Conservation (phyloP, 2,888 invertebrate genomes). For the Fragum whitleyi region DNA sequence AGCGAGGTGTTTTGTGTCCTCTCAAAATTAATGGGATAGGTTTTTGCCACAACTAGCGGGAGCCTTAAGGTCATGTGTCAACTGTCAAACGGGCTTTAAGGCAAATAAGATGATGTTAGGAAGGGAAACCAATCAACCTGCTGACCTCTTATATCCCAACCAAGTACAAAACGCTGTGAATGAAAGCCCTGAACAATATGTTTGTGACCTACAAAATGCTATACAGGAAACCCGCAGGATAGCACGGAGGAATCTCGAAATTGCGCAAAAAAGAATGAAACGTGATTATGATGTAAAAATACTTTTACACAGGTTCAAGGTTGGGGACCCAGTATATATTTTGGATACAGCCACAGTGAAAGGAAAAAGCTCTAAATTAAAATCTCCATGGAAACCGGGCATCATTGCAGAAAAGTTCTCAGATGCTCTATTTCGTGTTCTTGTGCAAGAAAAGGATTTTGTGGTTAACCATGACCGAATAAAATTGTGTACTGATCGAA, state of each 20-base stretch:
- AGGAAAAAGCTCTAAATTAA: conserved; percentile 37
- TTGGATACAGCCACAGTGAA: conserved; percentile 13
- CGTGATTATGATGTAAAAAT: conserved; percentile 42
- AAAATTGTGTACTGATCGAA: conserved; percentile 39
- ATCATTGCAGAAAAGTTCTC: conserved; percentile 48
- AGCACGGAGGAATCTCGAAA: conserved; percentile 8
- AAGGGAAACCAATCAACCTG: conserved; percentile 27
- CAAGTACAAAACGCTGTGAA: neutral
- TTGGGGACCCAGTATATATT: conserved; percentile 49
- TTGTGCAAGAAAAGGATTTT: conserved; percentile 25
- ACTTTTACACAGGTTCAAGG: conserved; percentile 24
- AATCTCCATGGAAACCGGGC: conserved; percentile 49
- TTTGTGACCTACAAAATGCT: neutral
- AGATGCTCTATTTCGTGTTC: conserved; percentile 36
- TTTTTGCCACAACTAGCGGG: conserved; percentile 11
- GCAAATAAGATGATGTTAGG: conserved; percentile 17
- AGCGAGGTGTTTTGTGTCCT: conserved; percentile 4
- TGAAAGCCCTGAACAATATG: conserved; percentile 19
- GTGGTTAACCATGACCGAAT: conserved; percentile 52
- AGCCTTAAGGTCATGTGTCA: conserved; percentile 23
- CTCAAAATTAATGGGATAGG: conserved; percentile 1
- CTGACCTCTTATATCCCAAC: conserved; percentile 23
- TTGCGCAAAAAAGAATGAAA: conserved; percentile 30
- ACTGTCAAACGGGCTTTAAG: conserved; percentile 9
- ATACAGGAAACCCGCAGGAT: conserved; percentile 13